Evolutionary conservation across 1,140 invertebrate species (phyloP), one percentile per base, ranked within the genome.

Genomic region (Phymastichus coffea): DNA sequence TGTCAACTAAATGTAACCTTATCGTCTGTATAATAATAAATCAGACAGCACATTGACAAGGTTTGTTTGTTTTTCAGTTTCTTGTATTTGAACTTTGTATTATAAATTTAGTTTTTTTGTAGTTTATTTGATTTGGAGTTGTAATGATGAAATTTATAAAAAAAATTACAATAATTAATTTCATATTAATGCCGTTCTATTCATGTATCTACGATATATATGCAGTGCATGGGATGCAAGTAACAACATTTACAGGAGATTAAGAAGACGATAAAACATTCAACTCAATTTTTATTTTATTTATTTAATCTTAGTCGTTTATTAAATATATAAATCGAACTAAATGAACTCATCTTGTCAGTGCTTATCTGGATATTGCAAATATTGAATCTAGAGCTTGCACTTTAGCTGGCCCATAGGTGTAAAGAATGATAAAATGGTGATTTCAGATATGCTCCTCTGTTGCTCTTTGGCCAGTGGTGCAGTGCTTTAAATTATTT

Each of bases 401-500:
- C 22, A 33, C n/a, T 17, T 44, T 26, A 53, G 41, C 55, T 68
- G 61, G 61, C 52, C 30, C 4, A 26, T 60, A 48, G 55, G 49
- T 58, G 44, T 12, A 46, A 51, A 40, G 33, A n/a, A n/a, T n/a
- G n/a, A n/a, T n/a, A n/a, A n/a, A n/a, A n/a, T n/a, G n/a, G n/a
- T n/a, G n/a, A n/a, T 48, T 44, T 54, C 12, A 40, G 57, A 63
- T 47, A 38, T 26, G 33, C 54, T 47, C 64, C 57, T 47, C 44
- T 57, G 63, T 59, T 59, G 60, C 60, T 62, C 60, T 57, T 63
- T 64, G 61, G 61, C 46, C 61, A 68, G 46, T 65, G 4, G 47
- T 65, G 63, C 67, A 70, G 64, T 64, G 69, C 66, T 65, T 49
- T 57, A 40, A 68, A 60, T 57, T 68, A 52, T 48, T 49, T 49